phyloP scores from a whole-genome alignment of 2,888 invertebrate genomes.

The Apamea monoglypha region DNA sequence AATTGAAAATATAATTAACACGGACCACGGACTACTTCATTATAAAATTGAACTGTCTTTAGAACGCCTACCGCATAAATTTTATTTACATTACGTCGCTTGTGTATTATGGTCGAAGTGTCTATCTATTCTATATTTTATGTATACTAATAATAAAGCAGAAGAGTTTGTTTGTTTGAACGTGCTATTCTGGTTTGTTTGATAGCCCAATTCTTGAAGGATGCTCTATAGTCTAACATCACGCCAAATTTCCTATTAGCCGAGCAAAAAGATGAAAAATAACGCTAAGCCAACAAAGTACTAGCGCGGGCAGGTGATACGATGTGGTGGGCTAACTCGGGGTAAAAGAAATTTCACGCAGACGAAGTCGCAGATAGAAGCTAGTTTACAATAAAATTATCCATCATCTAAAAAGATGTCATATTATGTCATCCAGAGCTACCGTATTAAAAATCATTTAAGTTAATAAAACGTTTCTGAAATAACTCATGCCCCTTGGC shows the following conservation, averaged over 20 bases:
- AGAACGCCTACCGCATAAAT: conserved; percentile 79
- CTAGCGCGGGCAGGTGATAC: neutral
- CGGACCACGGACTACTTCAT: conserved; percentile 80
- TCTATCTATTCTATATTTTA: conserved; percentile 6
- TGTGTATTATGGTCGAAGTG: conserved; percentile 50
- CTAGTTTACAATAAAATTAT: neutral
- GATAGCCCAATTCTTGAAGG: neutral
- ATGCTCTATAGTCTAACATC: neutral
- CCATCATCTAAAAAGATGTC: conserved; percentile 1
- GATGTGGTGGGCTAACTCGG: neutral
- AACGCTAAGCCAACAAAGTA: neutral
- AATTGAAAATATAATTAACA: conserved; percentile 87
- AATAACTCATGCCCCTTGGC: conserved; percentile 19
- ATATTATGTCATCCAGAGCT: neutral
- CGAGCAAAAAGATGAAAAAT: neutral
- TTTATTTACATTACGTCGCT: conserved; percentile 65
- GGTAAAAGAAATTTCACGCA: neutral
- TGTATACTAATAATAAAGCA: neutral
- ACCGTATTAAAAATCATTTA: neutral
- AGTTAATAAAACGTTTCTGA: neutral
- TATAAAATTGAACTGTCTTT: conserved; percentile 83
- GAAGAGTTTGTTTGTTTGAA: neutral
- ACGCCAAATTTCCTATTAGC: neutral
- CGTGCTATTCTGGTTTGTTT: neutral
- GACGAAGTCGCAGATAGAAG: neutral